phyloP scores from a whole-genome alignment of 2,113 vertebrate species.

The Bos indicus region DNA sequence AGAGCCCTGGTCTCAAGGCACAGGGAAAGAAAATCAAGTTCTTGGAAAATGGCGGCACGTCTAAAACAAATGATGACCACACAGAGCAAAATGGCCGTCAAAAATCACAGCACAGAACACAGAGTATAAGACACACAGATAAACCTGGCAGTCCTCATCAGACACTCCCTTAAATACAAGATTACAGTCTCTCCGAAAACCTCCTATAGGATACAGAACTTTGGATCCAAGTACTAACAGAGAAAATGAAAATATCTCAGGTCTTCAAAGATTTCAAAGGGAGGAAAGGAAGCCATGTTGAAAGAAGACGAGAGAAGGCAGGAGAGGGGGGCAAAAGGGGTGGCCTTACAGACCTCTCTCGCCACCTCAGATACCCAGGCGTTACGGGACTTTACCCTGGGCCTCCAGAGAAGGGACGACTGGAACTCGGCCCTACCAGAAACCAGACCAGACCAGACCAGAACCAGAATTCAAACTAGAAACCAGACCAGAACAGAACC shows the following conservation, averaged over 20 bases:
- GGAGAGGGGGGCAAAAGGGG: neutral
- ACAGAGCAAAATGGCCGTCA: neutral
- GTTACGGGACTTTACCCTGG: neutral
- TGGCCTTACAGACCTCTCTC: neutral
- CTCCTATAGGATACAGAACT: neutral
- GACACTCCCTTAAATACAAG: neutral
- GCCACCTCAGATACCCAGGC: neutral
- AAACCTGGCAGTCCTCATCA: neutral
- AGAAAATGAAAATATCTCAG: neutral
- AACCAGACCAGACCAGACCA: neutral
- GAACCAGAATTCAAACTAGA: neutral
- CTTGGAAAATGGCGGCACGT: accelerated
- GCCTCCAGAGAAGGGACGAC: neutral
- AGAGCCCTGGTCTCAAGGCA: neutral
- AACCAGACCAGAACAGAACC: neutral
- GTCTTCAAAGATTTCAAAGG: neutral
- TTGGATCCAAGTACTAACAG: neutral
- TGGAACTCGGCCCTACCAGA: neutral
- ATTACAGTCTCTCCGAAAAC: neutral
- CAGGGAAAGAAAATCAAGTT: neutral
- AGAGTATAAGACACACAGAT: neutral
- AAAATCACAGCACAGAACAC: neutral
- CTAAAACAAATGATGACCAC: neutral
- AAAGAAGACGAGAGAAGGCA: neutral
- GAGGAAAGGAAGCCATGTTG: neutral